Percentiles rank a stretch among this genome's conserved stretches.
phyloP scores from a whole-genome alignment of 2,113 vertebrate species.

The Cacatua alba region DNA sequence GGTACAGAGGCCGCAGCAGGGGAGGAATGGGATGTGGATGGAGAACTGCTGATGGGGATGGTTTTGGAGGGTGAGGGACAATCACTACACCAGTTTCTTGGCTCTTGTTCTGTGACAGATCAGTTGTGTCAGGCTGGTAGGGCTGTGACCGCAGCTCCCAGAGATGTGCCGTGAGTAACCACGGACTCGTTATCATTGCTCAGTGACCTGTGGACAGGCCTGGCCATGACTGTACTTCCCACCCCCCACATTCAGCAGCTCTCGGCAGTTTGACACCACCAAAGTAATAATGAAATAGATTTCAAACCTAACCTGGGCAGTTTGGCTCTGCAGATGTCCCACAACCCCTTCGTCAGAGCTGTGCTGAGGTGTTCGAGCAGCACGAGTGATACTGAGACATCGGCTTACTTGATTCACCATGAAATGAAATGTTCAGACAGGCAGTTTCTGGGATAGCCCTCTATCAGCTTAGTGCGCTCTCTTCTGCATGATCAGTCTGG shows the following conservation, averaged over 20 bases:
- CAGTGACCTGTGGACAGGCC: not conserved
- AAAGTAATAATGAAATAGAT: not conserved
- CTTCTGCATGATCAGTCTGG: not conserved
- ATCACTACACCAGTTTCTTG: not conserved
- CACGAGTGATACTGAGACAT: accelerated
- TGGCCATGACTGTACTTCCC: not conserved
- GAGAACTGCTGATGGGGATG: not conserved
- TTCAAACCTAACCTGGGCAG: not conserved
- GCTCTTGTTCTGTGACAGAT: not conserved
- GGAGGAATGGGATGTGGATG: not conserved
- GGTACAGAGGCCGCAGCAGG: not conserved
- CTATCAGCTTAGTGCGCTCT: not conserved
- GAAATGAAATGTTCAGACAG: not conserved
- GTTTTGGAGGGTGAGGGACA: not conserved
- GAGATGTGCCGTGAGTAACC: not conserved
- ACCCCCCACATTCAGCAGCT: not conserved
- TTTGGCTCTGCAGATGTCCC: not conserved
- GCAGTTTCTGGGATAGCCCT: not conserved
- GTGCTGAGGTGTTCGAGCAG: accelerated
- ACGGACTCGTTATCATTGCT: not conserved
- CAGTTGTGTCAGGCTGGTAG: accelerated
- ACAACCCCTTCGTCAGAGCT: not conserved
- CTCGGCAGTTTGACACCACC: not conserved
- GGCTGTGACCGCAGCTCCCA: not conserved
- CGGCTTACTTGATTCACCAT: not conserved